Evolutionary conservation across 1,140 invertebrate species (phyloP).

Genomic region (Colletes latitarsis): DNA sequence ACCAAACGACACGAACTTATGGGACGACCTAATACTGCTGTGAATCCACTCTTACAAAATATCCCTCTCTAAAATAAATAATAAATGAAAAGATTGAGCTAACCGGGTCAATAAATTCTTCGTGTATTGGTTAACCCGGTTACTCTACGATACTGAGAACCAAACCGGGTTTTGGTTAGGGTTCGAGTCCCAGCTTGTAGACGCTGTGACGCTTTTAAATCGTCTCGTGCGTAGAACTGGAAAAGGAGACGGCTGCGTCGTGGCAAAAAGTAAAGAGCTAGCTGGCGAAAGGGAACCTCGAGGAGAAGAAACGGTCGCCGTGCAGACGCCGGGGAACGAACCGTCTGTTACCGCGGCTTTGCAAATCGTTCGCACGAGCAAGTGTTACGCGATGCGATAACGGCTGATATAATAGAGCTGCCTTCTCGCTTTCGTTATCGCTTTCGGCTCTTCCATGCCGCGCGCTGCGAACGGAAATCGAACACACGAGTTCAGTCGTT

Average conservation of each 20-base stretch:
- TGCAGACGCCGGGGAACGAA: constrained; percentile 1
- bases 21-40: too few relatives aligned
- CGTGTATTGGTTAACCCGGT: too few relatives aligned
- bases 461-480: neutral
- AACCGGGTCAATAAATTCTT: too few relatives aligned
- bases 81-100: too few relatives aligned
- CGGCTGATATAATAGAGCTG: constrained; percentile 12
- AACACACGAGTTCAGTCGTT: neutral
- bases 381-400: constrained; percentile 57
- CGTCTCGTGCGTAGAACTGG: constrained; percentile 4
- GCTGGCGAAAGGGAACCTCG: constrained; percentile 23
- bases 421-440: constrained; percentile 37
- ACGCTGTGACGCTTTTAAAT: constrained; percentile 27
- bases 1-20: too few relatives aligned
- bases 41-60: too few relatives aligned
- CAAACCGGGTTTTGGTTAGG: too few relatives aligned
- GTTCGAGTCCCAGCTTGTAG: constrained; percentile 9
- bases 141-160: too few relatives aligned
- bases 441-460: neutral
- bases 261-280: constrained; percentile 16
- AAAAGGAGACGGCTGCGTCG: constrained; percentile 18
- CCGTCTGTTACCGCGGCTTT: neutral
- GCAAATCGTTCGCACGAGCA: constrained; percentile 43
- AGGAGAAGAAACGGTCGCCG: constrained; percentile 26
- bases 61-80: too few relatives aligned